phyloP scores from a whole-genome alignment of 2,888 invertebrate species.

The Cyrtodaria siliqua region DNA sequence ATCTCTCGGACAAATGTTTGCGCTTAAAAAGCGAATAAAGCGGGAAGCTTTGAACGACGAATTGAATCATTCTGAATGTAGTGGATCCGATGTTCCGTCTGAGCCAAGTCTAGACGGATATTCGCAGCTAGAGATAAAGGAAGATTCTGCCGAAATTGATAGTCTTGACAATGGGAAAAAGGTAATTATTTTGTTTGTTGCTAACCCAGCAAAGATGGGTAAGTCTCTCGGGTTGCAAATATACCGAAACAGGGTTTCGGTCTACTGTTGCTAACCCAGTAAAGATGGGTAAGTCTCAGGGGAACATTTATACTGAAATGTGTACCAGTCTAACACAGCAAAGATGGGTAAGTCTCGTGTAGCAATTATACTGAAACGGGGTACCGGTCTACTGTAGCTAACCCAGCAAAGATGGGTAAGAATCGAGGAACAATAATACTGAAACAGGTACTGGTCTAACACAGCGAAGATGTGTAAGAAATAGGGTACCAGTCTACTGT shows the following conservation, averaged over 20 bases:
- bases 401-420: no score
- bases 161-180: constrained; percentile 27
- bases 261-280: not conserved
- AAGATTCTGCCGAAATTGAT: constrained; percentile 20
- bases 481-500: no score
- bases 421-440: no score
- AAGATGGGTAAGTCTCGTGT: no score
- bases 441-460: no score
- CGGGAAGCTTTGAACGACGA: constrained; percentile 60
- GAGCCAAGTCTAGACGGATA: constrained; percentile 43
- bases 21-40: constrained; percentile 74
- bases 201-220: no score
- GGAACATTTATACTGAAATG: no score
- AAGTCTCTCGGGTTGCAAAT: no score
- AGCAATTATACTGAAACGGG: no score
- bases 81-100: constrained; percentile 37
- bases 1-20: constrained; percentile 72
- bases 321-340: no score
- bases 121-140: constrained; percentile 32
- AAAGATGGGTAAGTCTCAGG: not conserved
- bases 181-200: constrained; percentile 9
- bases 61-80: constrained; percentile 38
- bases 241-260: not conserved
- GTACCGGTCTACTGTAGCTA: no score
- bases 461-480: no score